These are phyloP conservation scores for Palythoa caribaeorum DNA, from an alignment of 92 coral and sea anemone species.

Conservation along the genomic window DNA sequence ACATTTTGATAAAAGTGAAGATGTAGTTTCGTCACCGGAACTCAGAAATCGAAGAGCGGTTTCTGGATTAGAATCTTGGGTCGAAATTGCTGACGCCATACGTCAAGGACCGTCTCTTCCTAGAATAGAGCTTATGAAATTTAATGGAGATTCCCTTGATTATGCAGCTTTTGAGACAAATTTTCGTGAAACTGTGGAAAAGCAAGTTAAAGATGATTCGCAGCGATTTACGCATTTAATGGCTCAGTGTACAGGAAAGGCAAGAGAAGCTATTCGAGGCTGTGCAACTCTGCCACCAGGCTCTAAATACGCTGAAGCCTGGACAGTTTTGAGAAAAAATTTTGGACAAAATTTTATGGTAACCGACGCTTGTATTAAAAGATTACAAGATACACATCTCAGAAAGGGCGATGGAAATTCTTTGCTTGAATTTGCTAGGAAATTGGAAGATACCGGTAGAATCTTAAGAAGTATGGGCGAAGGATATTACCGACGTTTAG, in stretches of 20 bases:
- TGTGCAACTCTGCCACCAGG: constrained; percentile 23
- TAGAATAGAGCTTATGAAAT: constrained; percentile 27
- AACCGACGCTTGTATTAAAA: constrained; percentile 17
- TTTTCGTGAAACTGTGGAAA: constrained; percentile 29
- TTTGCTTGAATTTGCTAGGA: constrained; percentile 24
- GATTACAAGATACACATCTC: constrained; percentile 17
- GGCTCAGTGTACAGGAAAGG: constrained; percentile 34
- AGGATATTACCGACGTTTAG: constrained; percentile 7
- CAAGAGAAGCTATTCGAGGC: constrained; percentile 25
- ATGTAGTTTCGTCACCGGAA: constrained; percentile 30
- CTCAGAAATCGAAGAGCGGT: constrained; percentile 28
- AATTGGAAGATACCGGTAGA: constrained; percentile 30
- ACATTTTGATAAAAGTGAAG: constrained; percentile 29
- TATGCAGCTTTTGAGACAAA: constrained; percentile 28
- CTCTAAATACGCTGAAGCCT: constrained; percentile 25
- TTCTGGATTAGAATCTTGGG: constrained; percentile 33
- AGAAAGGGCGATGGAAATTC: constrained; percentile 8
- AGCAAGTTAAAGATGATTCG: constrained; percentile 24
- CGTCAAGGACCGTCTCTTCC: constrained; percentile 34
- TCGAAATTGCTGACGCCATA: constrained; percentile 26
- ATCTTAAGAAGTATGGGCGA: constrained; percentile 15
- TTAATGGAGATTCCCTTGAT: constrained; percentile 28
- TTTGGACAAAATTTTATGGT: constrained; percentile 28
- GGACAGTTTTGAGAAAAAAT: constrained; percentile 8
- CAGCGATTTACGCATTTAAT: constrained; percentile 29